A percentile compares a stretch with the other conserved stretches of the same genome.
Conservation (phyloP, 2,888 invertebrate species). For the Syrphus vitripennis region DNA sequence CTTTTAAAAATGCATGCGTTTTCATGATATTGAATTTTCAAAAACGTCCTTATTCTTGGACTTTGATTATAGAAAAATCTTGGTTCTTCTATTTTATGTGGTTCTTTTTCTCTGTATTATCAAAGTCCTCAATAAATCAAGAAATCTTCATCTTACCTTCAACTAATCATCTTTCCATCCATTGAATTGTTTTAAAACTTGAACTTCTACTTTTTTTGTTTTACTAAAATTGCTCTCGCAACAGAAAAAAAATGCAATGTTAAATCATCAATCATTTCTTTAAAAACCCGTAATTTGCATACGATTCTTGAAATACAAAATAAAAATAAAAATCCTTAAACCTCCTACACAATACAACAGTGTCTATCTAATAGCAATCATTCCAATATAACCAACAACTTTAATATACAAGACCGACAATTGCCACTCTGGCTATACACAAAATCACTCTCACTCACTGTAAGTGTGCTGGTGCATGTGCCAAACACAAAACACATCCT, state of each 20-base stretch:
- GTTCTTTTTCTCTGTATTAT: too few species aligned
- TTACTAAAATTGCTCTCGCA: neutral
- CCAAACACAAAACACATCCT: conserved; percentile 43
- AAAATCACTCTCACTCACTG: conserved; percentile 3
- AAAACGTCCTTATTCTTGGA: too few species aligned
- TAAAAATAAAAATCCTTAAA: conserved; percentile 10
- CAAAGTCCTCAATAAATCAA: neutral
- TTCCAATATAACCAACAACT: conserved; percentile 36
- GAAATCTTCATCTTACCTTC: neutral
- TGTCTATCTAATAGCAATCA: neutral
- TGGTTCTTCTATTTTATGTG: too few species aligned
- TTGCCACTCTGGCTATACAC: conserved; percentile 56
- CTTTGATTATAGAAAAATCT: too few species aligned
- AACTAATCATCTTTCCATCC: neutral
- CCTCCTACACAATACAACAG: neutral
- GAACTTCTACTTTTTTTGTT: neutral
- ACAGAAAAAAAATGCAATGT: neutral
- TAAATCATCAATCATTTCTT: conserved; percentile 49
- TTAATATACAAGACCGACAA: conserved; percentile 45
- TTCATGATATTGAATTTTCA: too few species aligned
- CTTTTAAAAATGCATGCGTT: too few species aligned
- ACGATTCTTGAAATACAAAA: conserved; percentile 32
- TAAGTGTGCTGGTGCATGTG: neutral
- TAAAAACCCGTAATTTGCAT: conserved; percentile 54
- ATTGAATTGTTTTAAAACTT: neutral